These are phyloP conservation scores for Ophraella communa DNA, from an alignment of 2,888 invertebrate genomes.

Conservation along the genomic window DNA sequence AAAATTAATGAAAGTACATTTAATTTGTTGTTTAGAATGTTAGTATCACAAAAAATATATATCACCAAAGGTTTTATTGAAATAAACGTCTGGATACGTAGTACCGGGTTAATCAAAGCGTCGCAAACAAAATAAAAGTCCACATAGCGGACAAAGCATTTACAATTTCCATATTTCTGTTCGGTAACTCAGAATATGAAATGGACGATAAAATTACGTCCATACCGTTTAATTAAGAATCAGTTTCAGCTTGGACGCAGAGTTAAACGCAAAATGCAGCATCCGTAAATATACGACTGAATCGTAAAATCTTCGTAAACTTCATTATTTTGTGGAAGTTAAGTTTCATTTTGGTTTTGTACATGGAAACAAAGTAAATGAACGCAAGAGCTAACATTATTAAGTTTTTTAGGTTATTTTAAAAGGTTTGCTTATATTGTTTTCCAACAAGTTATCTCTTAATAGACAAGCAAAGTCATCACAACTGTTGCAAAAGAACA, in stretches of 20 bases:
- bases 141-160: not conserved
- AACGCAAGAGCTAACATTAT: not conserved
- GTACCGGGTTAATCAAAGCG: not conserved
- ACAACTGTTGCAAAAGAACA: too few species aligned
- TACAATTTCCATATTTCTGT: not conserved
- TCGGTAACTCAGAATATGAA: not conserved
- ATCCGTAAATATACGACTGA: not conserved
- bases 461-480: too few species aligned
- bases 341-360: not conserved
- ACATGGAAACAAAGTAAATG: not conserved
- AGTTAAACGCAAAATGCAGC: not conserved
- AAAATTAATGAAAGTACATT: too few species aligned
- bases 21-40: too few species aligned
- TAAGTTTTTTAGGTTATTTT: too few species aligned
- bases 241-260: not conserved
- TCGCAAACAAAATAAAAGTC: not conserved
- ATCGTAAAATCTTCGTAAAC: not conserved
- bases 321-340: not conserved
- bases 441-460: too few species aligned
- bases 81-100: not conserved
- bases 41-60: too few species aligned
- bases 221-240: not conserved
- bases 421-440: too few species aligned
- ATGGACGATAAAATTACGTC: not conserved
- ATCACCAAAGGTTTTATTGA: not conserved